These are phyloP conservation scores for Neopipo cinnamomea DNA, from an alignment of 2,113 vertebrate species.

Conservation along the genomic window DNA sequence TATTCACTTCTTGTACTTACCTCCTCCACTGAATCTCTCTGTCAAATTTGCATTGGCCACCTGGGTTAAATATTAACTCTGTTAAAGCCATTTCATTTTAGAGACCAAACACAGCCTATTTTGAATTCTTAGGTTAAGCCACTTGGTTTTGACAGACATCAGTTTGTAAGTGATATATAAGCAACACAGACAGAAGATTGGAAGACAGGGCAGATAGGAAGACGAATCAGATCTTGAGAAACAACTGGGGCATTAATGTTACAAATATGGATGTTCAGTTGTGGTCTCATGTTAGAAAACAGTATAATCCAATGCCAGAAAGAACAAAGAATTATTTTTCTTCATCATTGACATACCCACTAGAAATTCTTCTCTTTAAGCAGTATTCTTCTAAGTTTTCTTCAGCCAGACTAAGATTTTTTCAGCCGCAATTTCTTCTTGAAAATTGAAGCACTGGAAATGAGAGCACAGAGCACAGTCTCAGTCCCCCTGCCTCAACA, in stretches of 20 bases:
- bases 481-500: fast-evolving
- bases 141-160: not conserved
- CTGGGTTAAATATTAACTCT: not conserved
- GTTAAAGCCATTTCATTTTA: not conserved
- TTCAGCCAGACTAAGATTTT: not conserved
- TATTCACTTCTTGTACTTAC: not conserved
- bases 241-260: not conserved
- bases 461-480: not conserved
- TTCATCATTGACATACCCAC: fast-evolving
- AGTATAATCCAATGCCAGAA: not conserved
- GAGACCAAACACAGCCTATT: not conserved
- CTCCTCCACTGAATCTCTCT: not conserved
- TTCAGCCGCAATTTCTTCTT: not conserved
- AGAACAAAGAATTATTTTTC: not conserved
- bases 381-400: not conserved
- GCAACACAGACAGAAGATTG: not conserved
- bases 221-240: not conserved
- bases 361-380: not conserved
- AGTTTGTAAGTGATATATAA: not conserved
- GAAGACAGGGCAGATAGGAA: not conserved
- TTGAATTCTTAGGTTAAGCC: not conserved
- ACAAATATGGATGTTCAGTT: not conserved
- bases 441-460: not conserved
- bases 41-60: not conserved
- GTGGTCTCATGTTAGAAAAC: not conserved